These are phyloP conservation scores for Drosophila flavopinicola DNA, from an alignment of 2,888 invertebrate genomes.

Conservation along the genomic window DNA sequence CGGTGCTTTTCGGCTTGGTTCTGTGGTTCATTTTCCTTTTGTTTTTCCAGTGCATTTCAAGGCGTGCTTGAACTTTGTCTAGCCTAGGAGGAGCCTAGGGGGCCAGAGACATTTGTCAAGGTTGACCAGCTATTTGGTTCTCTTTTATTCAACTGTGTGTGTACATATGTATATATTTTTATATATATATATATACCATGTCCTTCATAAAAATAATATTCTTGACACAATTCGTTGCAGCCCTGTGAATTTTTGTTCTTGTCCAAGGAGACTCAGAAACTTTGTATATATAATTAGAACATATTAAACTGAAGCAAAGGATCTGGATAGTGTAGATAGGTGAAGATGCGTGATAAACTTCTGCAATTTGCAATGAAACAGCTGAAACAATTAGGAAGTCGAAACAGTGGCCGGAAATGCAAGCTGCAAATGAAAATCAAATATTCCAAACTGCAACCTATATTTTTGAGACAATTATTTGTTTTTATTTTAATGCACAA, in stretches of 20 bases:
- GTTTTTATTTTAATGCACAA: no score
- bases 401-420: no score
- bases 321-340: no score
- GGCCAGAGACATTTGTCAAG: constrained; percentile 38
- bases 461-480: no score
- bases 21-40: not conserved
- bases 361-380: constrained; percentile 24
- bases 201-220: constrained; percentile 11
- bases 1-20: not conserved
- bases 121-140: constrained; percentile 16
- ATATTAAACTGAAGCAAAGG: not conserved
- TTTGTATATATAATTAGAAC: not conserved
- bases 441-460: no score
- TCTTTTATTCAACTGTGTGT: constrained; percentile 5
- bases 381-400: constrained; percentile 41
- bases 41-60: constrained; percentile 6
- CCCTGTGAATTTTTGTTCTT: constrained; percentile 6
- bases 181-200: constrained; percentile 9
- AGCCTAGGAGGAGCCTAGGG: constrained; percentile 25
- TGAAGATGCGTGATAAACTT: no score
- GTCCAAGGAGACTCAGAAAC: not conserved
- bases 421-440: no score
- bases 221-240: not conserved
- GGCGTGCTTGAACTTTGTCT: constrained; percentile 34
- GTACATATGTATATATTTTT: constrained; percentile 1